Evolutionary conservation across 1,140 invertebrate species (phyloP).

Genomic region (Prorops nasuta): DNA sequence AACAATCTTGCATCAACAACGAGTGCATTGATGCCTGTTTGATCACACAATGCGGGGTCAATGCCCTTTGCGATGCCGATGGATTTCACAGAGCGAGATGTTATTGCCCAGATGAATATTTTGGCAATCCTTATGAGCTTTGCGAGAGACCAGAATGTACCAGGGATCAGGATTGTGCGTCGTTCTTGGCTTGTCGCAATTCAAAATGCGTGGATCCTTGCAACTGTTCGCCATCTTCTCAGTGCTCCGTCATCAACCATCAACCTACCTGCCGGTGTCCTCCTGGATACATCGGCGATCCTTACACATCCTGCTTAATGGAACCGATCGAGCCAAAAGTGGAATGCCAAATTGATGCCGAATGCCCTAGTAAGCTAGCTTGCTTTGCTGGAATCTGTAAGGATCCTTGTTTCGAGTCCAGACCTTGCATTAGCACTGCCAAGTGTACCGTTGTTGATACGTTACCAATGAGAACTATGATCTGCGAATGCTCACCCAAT

Average conservation of each 20-base stretch:
- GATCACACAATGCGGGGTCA: conserved; percentile 77
- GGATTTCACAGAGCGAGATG: conserved; percentile 73
- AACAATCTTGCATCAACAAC: conserved; percentile 80
- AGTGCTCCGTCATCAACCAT: conserved; percentile 78
- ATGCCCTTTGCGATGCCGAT: conserved; percentile 74
- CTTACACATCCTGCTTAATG: conserved; percentile 64
- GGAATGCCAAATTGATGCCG: conserved; percentile 78
- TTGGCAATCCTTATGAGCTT: conserved; percentile 71
- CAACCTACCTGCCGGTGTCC: conserved; percentile 76
- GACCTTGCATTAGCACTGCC: conserved; percentile 78
- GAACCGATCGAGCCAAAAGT: conserved; percentile 59
- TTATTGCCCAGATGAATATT: conserved; percentile 72
- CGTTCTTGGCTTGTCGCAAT: conserved; percentile 72
- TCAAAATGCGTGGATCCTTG: conserved; percentile 79
- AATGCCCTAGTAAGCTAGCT: conserved; percentile 80
- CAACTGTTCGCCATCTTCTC: conserved; percentile 67
- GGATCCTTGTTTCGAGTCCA: conserved; percentile 76
- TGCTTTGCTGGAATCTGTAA: conserved; percentile 79
- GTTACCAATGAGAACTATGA: conserved; percentile 81
- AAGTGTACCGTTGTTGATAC: conserved; percentile 81
- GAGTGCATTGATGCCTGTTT: conserved; percentile 80
- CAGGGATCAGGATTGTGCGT: conserved; percentile 70
- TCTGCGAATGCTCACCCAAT: conserved; percentile 79
- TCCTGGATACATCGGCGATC: conserved; percentile 78
- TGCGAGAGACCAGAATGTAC: conserved; percentile 80